Conservation (phyloP, 2,888 invertebrate species). For the Plusia festucae region DNA sequence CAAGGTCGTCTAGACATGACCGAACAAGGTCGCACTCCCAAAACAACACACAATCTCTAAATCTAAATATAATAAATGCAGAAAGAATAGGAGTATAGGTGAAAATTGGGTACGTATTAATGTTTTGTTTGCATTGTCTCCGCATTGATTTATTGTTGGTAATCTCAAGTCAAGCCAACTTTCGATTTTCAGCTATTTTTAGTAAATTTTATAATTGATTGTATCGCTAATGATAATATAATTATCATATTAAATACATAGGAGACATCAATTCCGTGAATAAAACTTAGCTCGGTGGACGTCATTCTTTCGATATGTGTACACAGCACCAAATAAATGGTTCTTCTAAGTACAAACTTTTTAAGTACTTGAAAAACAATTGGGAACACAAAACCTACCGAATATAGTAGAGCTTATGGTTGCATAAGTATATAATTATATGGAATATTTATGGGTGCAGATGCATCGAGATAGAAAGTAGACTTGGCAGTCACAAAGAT, state of each 20-base stretch:
- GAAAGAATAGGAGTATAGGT: slow-evolving; percentile 45
- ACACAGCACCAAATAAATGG: neutral
- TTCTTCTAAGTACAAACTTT: no score
- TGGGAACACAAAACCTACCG: neutral
- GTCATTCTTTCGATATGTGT: no score
- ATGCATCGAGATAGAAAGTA: slow-evolving; percentile 74
- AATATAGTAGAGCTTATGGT: neutral
- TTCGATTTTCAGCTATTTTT: slow-evolving; percentile 17
- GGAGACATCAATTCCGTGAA: no score
- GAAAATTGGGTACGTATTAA: slow-evolving; percentile 40
- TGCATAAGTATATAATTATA: slow-evolving; percentile 28
- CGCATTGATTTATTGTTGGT: slow-evolving; percentile 24
- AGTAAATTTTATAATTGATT: neutral
- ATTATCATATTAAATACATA: neutral
- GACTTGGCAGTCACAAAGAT: slow-evolving; percentile 72
- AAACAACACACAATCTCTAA: slow-evolving; percentile 59
- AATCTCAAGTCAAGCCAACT: slow-evolving; percentile 31
- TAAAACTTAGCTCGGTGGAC: neutral
- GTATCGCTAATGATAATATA: neutral
- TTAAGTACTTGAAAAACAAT: neutral
- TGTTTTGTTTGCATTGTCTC: slow-evolving; percentile 26
- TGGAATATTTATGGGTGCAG: slow-evolving; percentile 64
- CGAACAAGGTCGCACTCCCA: slow-evolving; percentile 72
- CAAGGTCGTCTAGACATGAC: slow-evolving; percentile 78
- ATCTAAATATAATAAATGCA: slow-evolving; percentile 54